A percentile compares a stretch with the other conserved stretches of the same genome.
Conservation (phyloP, 2,888 invertebrate species). For the Cheilosia soror region DNA sequence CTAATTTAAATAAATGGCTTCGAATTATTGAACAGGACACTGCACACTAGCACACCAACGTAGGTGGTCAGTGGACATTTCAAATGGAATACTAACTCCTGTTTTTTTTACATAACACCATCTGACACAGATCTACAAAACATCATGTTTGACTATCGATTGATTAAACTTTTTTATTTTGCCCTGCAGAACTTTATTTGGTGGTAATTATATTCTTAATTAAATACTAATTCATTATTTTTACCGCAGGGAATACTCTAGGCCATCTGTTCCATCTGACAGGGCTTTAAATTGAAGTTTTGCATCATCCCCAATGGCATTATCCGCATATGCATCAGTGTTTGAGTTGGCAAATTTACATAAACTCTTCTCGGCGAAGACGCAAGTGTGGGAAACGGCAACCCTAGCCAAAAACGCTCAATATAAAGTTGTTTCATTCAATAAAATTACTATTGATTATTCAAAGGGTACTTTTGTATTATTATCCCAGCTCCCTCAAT, state of each 20-base stretch:
- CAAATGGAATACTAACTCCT: slow-evolving; percentile 45
- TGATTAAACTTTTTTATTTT: slow-evolving; percentile 48
- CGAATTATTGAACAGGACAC: slow-evolving; percentile 26
- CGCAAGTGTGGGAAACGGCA: slow-evolving; percentile 6
- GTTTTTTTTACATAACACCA: slow-evolving; percentile 16
- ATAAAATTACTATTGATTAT: slow-evolving; percentile 76
- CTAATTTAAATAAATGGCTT: slow-evolving; percentile 67
- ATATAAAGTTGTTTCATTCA: slow-evolving; percentile 72
- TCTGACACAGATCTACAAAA: slow-evolving; percentile 46
- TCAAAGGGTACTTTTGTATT: slow-evolving; percentile 72
- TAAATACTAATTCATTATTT: slow-evolving; percentile 53
- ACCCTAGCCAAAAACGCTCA: slow-evolving; percentile 32
- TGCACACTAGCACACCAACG: background rate
- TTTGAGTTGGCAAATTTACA: background rate
- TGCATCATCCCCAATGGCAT: background rate
- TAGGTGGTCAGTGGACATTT: slow-evolving; percentile 10
- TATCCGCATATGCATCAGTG: background rate
- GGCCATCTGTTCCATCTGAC: background rate
- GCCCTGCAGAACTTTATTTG: slow-evolving; percentile 21
- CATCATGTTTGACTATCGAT: slow-evolving; percentile 50
- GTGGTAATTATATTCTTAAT: slow-evolving; percentile 54
- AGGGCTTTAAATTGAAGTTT: slow-evolving; percentile 17
- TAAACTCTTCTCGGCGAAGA: background rate
- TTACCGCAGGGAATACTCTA: slow-evolving; percentile 7
- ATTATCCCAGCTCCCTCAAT: slow-evolving; percentile 42